Evolutionary conservation across 2,113 vertebrate genomes (phyloP), one percentile per base, ranked within the genome.

Genomic region (Meriones unguiculatus): DNA sequence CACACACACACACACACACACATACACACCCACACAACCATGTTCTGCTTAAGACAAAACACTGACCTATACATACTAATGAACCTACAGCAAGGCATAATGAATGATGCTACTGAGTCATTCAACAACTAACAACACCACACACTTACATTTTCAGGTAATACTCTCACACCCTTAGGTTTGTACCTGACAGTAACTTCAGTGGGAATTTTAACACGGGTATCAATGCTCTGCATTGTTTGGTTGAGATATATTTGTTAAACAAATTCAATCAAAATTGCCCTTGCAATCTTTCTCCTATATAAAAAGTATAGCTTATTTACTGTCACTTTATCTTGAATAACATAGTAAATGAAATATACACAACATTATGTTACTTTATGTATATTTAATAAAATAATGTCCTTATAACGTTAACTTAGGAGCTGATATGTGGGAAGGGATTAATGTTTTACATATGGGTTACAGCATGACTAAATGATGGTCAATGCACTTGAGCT

Each of bases 291-390:
- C 20, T 86, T 86, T 96, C 22, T 76, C 7, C 12, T 85, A 69
- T 30, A 67, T 50, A 92, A 95, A 88, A 52, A 64, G 15, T 13
- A 41, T 52, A 88, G 2, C 10, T 24, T 64, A 80, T 41, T 67
- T 35, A 93, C 78, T 18, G 1, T 72, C 28, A 65, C 65, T 72
- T 28, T 81, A 82, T 0, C 5, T 15, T 96, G 28, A 91, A 50
- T 20, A 94, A 46, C 11, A 8, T 52, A 87, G 76, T 67, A 95
- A 90, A 46, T 30, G 22, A 94, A 93, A 77, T 15, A 89, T 24
- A 89, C 77, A 95, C 46, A 32, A 76, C 67, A 7, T 80, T 6
- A 62, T 62, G 87, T 1, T 62, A 28, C 59, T 90, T 52, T 90
- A 5, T 78, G 12, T 73, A 0, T 57, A 52, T 30, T 54, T 50